Conservation (phyloP, 2,888 invertebrate species). For the Melinaea marsaeus region DNA sequence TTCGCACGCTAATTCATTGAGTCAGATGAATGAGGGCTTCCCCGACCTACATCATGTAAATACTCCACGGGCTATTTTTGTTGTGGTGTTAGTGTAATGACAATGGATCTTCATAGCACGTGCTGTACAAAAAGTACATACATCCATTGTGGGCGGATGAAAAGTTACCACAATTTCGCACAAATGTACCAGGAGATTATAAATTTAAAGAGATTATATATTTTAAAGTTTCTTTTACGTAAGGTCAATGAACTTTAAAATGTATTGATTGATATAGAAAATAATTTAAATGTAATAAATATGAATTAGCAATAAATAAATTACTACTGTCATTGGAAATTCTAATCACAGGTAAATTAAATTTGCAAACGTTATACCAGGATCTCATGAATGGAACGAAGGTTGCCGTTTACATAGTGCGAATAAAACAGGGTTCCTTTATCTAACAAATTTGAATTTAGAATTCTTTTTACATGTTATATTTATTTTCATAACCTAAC, state of each 20-base stretch:
- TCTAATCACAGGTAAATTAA: slow-evolving; percentile 28
- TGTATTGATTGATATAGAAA: too few relatives aligned
- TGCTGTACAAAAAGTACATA: slow-evolving; percentile 56
- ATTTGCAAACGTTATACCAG: slow-evolving; percentile 39
- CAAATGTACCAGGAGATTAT: slow-evolving; percentile 70
- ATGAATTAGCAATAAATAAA: slow-evolving; percentile 20
- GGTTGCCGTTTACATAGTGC: slow-evolving; percentile 15
- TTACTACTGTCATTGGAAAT: slow-evolving; percentile 13
- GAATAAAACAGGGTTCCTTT: slow-evolving; percentile 20
- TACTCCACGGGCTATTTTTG: slow-evolving; percentile 58
- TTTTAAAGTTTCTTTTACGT: slow-evolving; percentile 6
- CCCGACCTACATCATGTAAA: slow-evolving; percentile 64
- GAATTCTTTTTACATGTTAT: too few relatives aligned
- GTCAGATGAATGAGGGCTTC: slow-evolving; percentile 57
- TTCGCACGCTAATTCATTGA: slow-evolving; percentile 50
- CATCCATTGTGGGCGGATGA: slow-evolving; percentile 54
- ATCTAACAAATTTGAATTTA: neutral
- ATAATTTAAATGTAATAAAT: neutral
- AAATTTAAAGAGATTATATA: slow-evolving; percentile 48
- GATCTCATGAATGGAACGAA: slow-evolving; percentile 37
- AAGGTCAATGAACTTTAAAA: too few relatives aligned
- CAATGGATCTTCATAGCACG: slow-evolving; percentile 53
- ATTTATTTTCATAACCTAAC: too few relatives aligned
- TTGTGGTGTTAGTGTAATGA: slow-evolving; percentile 70
- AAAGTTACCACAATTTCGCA: slow-evolving; percentile 75